A percentile compares a stretch with the other conserved stretches of the same genome.
These are phyloP conservation scores for Kryptolebias ocellatus DNA, from an alignment of 2,797 vertebrate genomes.

Conservation along the genomic window DNA sequence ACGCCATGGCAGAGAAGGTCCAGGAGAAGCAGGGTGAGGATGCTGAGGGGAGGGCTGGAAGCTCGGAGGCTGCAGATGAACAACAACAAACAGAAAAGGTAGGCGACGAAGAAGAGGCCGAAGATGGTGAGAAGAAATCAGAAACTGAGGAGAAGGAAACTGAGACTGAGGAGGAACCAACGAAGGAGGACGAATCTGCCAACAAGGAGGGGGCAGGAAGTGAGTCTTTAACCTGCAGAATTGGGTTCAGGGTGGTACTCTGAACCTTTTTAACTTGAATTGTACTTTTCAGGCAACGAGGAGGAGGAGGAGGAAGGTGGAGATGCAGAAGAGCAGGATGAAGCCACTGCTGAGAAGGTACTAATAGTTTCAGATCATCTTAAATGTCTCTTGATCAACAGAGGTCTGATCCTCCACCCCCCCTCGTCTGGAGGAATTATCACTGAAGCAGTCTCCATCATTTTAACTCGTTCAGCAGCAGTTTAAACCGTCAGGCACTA, in stretches of 20 bases:
- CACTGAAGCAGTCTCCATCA: no score
- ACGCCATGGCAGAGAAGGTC: conserved; percentile 89
- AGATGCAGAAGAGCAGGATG: conserved; percentile 73
- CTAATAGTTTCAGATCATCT: background rate
- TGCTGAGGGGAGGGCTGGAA: conserved; percentile 49
- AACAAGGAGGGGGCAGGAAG: background rate
- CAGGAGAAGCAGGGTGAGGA: conserved; percentile 15
- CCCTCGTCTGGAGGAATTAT: no score
- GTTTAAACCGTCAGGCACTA: no score
- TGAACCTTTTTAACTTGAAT: background rate
- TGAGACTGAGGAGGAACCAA: conserved; percentile 15
- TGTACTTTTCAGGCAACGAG: conserved; percentile 24
- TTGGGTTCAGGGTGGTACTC: background rate
- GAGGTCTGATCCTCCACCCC: no score
- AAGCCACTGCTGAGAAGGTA: conserved; percentile 88
- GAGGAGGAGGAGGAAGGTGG: conserved; percentile 43
- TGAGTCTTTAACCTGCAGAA: background rate
- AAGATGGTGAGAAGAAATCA: background rate
- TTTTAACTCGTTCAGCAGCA: no score
- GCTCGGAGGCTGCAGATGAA: background rate
- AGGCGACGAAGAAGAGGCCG: background rate
- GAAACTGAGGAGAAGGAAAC: conserved; percentile 15
- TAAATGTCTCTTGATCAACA: no score
- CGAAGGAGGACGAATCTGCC: background rate
- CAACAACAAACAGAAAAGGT: background rate